Base-by-base conservation (phyloP, 2,113 vertebrate genomes). In the Phycodurus eques region DNA sequence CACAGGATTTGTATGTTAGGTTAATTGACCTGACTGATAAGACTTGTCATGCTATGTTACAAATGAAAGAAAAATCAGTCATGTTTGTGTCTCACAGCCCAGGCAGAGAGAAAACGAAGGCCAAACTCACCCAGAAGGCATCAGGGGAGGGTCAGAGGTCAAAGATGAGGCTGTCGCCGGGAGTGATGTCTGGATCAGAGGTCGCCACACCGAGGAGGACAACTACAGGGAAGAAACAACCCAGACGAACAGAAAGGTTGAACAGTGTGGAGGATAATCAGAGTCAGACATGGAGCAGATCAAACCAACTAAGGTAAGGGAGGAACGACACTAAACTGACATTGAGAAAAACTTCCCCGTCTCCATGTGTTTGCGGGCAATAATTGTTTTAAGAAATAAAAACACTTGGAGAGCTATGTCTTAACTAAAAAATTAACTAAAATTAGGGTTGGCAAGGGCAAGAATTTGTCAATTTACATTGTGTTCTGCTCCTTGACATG, bases 151-250 rank as follows among this genome's bases (percentile, higher is more conserved):
- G 91, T 47, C 98, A 98, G 87, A 94, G 88, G 80, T 92, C 94
- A 75, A 98, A 96, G 89, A 94, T 94, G 79, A 97, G 96, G 81
- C 71, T 90, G 80, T 95, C 95, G 5, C 94, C 95, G 17, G 91
- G 92, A 80, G 82, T 92, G 74, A 83, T 93, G 85, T 83, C 88
- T 0, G 90, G 76, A 15, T 80, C 84, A 20, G 96, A 97, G 79
- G 92, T 93, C 73, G 73, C 78, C 10, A 88, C 95, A 72, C 94
- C 77, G 0, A 80, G 94, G 91, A 95, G 94, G 91, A 95, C 88
- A 88, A 92, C 91, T 81, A 92, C 91, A 3, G 95, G 95, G 74
- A 97, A 96, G 88, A 97, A 97, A 69, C 96, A 96, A 83, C 93
- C 95, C 83, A 92, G 95, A 90, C 95, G 94, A 81, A 91, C 94